A percentile compares a stretch with the other conserved stretches of the same genome.
Conservation (phyloP, 1,140 invertebrate species). For the Amyelois transitella region DNA sequence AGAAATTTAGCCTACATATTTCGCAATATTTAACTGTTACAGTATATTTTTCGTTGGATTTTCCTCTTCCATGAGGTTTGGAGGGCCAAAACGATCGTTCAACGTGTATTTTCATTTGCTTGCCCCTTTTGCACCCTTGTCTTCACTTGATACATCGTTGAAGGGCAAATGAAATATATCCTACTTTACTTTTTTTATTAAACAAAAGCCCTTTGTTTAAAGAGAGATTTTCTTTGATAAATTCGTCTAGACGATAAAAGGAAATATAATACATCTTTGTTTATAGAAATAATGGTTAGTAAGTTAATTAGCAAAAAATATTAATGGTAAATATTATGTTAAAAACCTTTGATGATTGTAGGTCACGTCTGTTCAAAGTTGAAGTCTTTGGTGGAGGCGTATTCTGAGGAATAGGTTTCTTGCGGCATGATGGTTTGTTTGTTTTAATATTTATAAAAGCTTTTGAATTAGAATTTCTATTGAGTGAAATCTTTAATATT, state of each 20-base stretch:
- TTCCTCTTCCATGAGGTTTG: slow-evolving; percentile 7
- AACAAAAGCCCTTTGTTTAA: slow-evolving; percentile 11
- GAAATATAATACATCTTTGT: background rate
- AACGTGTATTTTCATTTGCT: slow-evolving; percentile 64
- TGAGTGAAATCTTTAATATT: too few relatives aligned
- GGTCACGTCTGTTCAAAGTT: too few relatives aligned
- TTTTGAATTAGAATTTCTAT: too few relatives aligned
- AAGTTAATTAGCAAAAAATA: too few relatives aligned
- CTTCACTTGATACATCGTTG: slow-evolving; percentile 20
- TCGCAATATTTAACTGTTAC: background rate
- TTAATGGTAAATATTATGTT: too few relatives aligned
- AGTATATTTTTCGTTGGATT: background rate
- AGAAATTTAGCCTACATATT: background rate
- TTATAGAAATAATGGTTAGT: too few relatives aligned
- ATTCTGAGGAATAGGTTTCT: too few relatives aligned
- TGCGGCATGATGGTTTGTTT: too few relatives aligned
- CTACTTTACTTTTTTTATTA: slow-evolving; percentile 34
- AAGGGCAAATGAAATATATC: slow-evolving; percentile 37
- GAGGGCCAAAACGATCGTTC: slow-evolving; percentile 57
- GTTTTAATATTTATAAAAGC: too few relatives aligned
- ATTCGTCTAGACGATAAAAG: background rate
- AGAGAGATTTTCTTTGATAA: background rate
- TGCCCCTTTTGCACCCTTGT: slow-evolving; percentile 54
- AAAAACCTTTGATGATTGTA: too few relatives aligned
- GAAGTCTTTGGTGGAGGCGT: too few relatives aligned